Conservation (phyloP, 2,113 vertebrate genomes). For the Thryonomys swinderianus region DNA sequence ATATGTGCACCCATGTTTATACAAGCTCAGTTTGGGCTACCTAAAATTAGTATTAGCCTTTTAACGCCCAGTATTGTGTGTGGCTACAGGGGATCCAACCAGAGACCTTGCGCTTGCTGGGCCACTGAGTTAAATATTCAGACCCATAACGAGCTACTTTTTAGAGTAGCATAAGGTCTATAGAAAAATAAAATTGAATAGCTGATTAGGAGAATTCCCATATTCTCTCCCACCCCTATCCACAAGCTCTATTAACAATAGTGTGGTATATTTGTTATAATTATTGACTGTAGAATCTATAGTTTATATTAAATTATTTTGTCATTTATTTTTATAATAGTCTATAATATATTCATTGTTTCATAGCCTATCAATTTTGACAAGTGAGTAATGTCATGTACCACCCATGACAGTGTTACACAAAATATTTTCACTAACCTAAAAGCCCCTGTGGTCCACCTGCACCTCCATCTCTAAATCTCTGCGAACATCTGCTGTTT, state of each 20-base stretch:
- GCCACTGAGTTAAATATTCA: too few species aligned
- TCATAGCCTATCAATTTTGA: not conserved
- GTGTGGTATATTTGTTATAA: not conserved
- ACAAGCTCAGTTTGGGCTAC: too few species aligned
- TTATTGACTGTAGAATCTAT: too few species aligned
- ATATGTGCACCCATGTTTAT: too few species aligned
- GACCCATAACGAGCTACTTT: not conserved
- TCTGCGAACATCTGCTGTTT: not conserved
- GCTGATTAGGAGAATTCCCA: not conserved
- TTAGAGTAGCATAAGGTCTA: not conserved
- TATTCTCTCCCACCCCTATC: not conserved
- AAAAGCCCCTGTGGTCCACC: not conserved
- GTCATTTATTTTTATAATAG: too few species aligned
- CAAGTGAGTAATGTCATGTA: not conserved
- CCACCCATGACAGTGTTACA: not conserved
- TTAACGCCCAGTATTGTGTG: too few species aligned
- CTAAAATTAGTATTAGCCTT: not conserved
- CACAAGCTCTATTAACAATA: not conserved
- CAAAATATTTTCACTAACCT: constrained; percentile 17
- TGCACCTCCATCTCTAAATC: not conserved
- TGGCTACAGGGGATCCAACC: too few species aligned
- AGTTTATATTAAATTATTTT: too few species aligned
- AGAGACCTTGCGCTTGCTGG: too few species aligned
- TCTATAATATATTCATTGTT: not conserved
- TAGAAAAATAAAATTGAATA: not conserved